phyloP scores from a whole-genome alignment of 2,888 invertebrate species.

The Melanophora roralis region DNA sequence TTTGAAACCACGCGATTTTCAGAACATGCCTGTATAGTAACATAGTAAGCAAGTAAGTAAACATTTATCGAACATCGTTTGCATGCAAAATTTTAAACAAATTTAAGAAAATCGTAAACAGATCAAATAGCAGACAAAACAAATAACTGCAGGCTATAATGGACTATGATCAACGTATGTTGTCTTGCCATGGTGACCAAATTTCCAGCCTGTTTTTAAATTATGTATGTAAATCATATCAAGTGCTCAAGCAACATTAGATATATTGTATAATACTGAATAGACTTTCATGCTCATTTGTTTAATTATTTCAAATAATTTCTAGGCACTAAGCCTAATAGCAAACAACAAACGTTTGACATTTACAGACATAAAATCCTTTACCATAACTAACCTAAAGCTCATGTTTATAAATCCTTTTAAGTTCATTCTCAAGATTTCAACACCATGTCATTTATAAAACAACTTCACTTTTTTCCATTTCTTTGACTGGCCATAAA shows the following conservation, averaged over 20 bases:
- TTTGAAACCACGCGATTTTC: too few relatives aligned
- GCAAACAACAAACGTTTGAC: slow-evolving; percentile 32
- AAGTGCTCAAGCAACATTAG: slow-evolving; percentile 30
- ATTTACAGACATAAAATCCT: slow-evolving; percentile 41
- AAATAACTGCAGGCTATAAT: background rate
- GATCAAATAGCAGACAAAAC: slow-evolving; percentile 40
- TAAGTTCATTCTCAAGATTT: slow-evolving; percentile 24
- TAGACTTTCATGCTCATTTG: background rate
- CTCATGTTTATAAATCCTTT: slow-evolving; percentile 50
- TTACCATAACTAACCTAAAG: slow-evolving; percentile 37
- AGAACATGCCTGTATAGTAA: too few relatives aligned
- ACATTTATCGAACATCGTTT: slow-evolving; percentile 31
- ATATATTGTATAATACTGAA: background rate
- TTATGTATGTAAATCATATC: slow-evolving; percentile 25
- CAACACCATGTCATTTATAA: slow-evolving; percentile 35
- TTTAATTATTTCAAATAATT: slow-evolving; percentile 47
- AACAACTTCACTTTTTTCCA: slow-evolving; percentile 44
- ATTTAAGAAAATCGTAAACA: slow-evolving; percentile 50
- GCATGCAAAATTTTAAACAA: slow-evolving; percentile 44
- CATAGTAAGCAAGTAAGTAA: background rate
- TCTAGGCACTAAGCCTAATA: background rate
- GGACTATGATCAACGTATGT: background rate
- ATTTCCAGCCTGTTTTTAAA: slow-evolving; percentile 12
- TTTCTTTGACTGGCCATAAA: slow-evolving; percentile 29
- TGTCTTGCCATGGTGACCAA: background rate